Evolutionary conservation across 2,113 vertebrate genomes (phyloP), one percentile per base, ranked within the genome.

Genomic region (Damaliscus lunatus): DNA sequence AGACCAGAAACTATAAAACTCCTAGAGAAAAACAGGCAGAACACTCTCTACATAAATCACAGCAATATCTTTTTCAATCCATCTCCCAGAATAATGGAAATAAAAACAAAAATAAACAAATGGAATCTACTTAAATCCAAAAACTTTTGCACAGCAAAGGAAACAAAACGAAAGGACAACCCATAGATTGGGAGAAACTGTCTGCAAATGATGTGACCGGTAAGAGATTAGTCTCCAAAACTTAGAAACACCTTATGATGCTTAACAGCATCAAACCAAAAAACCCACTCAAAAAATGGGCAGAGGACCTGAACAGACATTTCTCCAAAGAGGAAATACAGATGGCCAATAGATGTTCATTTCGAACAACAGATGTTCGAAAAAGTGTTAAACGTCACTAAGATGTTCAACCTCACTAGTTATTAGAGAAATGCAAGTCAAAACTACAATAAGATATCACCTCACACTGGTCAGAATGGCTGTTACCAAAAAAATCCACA

Each of bases 311-410:
- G 21, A 74, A 43, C 13, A 74, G 36, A 43, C 71, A 3, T 43
- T 43, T 25, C 71, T 74, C 11, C n/a, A 43, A 74, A 74, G 71
- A 43, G 71, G 36, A 74, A 40, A 43, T 74, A 74, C 71, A 43
- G 36, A 40, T 43, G 71, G 71, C 36, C 71, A 74, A 25, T 74
- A 74, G 36, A 74, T 74, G 36, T 74, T 74, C 71, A 74, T 71
- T 67, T 67, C 0, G 0, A 64, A n/a, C 15, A 62, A n/a, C 16
- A n/a, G 62, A n/a, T 33, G 62, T 67, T 36, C n/a, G 1, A 71
- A 71, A 36, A 23, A 71, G n/a, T 36, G n/a, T 71, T 71, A 71
- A 71, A 71, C 0, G 2, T 23, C 64, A 71, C n/a, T n/a, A 71
- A 74, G 36, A 74, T 74, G 11, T 43, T 74, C 71, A 74, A 25